Conservation (phyloP, 2,797 vertebrate species). For the Diceros bicornis region DNA sequence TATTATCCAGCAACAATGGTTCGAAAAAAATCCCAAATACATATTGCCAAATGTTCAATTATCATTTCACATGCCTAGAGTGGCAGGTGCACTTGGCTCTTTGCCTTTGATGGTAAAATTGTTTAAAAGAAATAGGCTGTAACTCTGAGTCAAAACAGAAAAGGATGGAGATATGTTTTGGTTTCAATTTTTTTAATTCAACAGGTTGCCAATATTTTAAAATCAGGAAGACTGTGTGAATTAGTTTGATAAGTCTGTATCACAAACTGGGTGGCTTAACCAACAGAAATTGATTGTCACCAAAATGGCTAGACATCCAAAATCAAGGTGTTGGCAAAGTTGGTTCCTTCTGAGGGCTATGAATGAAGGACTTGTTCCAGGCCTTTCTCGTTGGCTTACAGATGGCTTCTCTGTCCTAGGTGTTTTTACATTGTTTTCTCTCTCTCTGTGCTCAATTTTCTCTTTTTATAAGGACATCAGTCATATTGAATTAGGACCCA, state of each 20-base stretch:
- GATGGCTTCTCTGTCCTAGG: neutral
- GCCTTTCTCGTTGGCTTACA: neutral
- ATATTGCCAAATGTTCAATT: neutral
- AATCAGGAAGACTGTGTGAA: neutral
- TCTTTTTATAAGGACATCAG: neutral
- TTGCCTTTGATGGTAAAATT: neutral
- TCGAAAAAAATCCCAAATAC: neutral
- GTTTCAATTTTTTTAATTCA: neutral
- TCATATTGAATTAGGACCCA: neutral
- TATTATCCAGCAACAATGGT: neutral
- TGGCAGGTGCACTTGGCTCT: neutral
- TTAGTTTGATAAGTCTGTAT: neutral
- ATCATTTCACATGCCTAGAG: neutral
- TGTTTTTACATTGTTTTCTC: neutral
- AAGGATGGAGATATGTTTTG: neutral
- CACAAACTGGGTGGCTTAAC: neutral
- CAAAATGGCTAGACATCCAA: neutral
- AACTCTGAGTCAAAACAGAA: neutral
- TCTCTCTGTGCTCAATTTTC: neutral
- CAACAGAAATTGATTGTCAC: neutral
- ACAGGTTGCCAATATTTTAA: neutral
- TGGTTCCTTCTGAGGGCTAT: neutral
- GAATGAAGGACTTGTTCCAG: neutral
- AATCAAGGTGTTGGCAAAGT: neutral
- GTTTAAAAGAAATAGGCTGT: neutral